These are phyloP conservation scores for Moxostoma hubbsi DNA, from an alignment of 2,797 vertebrate species.

Conservation along the genomic window DNA sequence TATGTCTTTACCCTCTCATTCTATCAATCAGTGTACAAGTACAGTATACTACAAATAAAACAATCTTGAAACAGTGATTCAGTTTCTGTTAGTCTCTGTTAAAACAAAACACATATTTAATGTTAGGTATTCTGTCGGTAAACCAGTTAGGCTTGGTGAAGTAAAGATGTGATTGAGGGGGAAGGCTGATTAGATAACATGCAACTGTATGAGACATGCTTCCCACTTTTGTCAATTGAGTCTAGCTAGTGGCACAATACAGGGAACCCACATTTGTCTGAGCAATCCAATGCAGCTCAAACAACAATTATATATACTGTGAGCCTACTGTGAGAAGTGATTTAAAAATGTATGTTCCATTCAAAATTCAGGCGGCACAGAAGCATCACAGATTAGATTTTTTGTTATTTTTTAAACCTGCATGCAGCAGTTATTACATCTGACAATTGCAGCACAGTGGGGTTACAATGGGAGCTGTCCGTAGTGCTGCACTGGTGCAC, in stretches of 20 bases:
- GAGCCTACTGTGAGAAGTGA: background rate
- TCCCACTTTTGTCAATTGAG: too few relatives aligned
- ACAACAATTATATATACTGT: too few relatives aligned
- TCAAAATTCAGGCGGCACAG: background rate
- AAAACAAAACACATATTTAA: background rate
- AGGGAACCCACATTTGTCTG: too few relatives aligned
- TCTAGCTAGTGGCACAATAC: too few relatives aligned
- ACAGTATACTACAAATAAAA: slow-evolving; percentile 4
- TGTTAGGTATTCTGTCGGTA: slow-evolving; percentile 13
- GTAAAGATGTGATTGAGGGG: slow-evolving; percentile 25
- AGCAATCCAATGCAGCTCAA: too few relatives aligned
- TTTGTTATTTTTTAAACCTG: background rate
- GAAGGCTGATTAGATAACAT: slow-evolving; percentile 42
- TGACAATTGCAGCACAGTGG: slow-evolving; percentile 32
- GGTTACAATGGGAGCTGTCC: slow-evolving; percentile 74
- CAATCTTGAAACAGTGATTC: background rate
- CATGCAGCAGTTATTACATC: background rate
- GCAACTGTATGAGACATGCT: slow-evolving; percentile 3
- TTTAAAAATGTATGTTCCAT: background rate
- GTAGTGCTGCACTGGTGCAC: slow-evolving; percentile 72
- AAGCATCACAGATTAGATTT: background rate
- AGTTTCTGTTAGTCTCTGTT: background rate
- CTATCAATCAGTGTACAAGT: background rate
- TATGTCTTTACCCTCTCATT: background rate
- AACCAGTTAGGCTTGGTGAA: slow-evolving; percentile 2